phyloP scores from a whole-genome alignment of 2,113 vertebrate species.

The Forbesichthys agassizii region DNA sequence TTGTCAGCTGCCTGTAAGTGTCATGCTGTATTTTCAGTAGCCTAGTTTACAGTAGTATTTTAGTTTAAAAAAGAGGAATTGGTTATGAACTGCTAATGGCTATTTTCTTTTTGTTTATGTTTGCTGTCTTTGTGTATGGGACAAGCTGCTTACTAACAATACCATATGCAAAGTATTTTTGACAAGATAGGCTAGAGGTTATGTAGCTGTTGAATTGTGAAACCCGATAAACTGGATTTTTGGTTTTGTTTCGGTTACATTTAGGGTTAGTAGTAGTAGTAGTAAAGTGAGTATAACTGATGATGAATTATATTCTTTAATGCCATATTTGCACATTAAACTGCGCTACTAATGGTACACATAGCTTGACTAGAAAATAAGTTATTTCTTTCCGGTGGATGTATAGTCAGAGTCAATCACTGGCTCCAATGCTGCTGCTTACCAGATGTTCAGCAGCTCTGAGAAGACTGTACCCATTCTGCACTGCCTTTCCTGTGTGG shows the following conservation, averaged over 20 bases:
- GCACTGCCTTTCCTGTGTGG: slow-evolving; percentile 37
- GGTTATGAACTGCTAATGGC: no score
- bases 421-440: slow-evolving; percentile 44
- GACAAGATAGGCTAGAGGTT: no score
- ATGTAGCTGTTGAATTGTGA: not conserved
- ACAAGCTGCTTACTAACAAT: not conserved
- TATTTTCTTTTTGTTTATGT: not conserved
- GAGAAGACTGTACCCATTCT: slow-evolving; percentile 36
- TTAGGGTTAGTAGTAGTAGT: no score
- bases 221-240: not conserved
- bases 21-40: no score
- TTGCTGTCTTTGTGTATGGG: not conserved
- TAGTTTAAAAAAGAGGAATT: no score
- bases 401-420: slow-evolving; percentile 43
- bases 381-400: slow-evolving; percentile 57
- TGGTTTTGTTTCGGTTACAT: no score
- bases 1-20: no score
- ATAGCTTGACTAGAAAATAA: slow-evolving; percentile 24
- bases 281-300: not conserved
- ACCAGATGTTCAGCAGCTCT: slow-evolving; percentile 39
- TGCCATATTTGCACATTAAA: not conserved
- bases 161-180: no score
- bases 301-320: not conserved
- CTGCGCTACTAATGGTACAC: not conserved
- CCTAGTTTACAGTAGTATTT: no score